Conservation (phyloP, 2,113 vertebrate genomes). For the Speoplatyrhinus poulsoni region DNA sequence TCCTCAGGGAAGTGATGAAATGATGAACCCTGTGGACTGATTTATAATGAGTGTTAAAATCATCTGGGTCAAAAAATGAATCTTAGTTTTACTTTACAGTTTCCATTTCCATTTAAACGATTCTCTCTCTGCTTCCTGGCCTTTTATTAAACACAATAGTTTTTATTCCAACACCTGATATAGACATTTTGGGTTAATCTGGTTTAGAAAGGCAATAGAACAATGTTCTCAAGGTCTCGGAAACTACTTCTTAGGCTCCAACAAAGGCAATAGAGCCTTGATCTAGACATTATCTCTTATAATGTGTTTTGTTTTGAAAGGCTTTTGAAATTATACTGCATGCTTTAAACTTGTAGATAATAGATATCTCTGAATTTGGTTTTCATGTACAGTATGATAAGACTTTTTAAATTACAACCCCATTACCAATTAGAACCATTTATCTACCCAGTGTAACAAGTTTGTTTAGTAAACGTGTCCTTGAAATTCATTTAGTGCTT, state of each 20-base stretch:
- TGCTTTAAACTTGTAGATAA: too few relatives aligned
- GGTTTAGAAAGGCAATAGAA: neutral
- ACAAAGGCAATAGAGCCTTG: neutral
- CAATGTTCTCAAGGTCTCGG: neutral
- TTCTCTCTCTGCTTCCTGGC: neutral
- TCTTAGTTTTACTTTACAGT: too few relatives aligned
- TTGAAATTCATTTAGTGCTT: neutral
- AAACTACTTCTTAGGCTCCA: neutral
- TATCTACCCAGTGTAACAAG: neutral
- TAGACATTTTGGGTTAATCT: neutral
- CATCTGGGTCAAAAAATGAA: slow-evolving; percentile 10
- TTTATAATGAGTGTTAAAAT: slow-evolving; percentile 36
- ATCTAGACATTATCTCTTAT: neutral
- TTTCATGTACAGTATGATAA: neutral
- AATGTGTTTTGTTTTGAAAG: too few relatives aligned
- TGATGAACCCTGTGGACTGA: slow-evolving; percentile 24
- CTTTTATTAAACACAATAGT: too few relatives aligned
- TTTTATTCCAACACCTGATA: neutral
- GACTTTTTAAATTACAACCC: neutral
- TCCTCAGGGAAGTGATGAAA: slow-evolving; percentile 15
- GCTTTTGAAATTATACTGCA: too few relatives aligned
- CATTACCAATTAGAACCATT: neutral
- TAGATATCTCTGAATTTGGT: too few relatives aligned
- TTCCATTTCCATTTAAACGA: neutral
- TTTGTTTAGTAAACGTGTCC: neutral